Percentiles rank a stretch among this genome's conserved stretches.
These are phyloP conservation scores for Carterocephalus palaemon DNA, from an alignment of 2,888 invertebrate genomes.

Conservation along the genomic window DNA sequence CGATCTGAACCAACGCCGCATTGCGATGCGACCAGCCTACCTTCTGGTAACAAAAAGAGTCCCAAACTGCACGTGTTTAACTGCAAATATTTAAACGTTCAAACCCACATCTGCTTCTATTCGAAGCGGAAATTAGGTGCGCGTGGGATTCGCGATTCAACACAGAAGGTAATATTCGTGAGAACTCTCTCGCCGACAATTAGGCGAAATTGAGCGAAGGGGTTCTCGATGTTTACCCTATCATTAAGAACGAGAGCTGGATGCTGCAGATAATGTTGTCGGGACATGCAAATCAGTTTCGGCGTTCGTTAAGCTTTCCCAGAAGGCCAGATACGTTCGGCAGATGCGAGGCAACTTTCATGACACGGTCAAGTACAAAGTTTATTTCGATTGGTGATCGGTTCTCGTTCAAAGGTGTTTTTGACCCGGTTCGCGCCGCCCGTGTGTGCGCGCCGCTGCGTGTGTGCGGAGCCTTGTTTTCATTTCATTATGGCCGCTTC, in stretches of 20 bases:
- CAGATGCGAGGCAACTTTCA: slow-evolving; percentile 66
- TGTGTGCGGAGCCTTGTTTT: slow-evolving; percentile 67
- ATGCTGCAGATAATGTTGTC: slow-evolving; percentile 61
- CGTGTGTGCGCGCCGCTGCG: slow-evolving; percentile 38
- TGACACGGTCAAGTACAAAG: slow-evolving; percentile 74
- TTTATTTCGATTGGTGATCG: slow-evolving; percentile 71
- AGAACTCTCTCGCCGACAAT: slow-evolving; percentile 70
- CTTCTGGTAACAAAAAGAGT: slow-evolving; percentile 53
- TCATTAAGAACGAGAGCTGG: slow-evolving; percentile 62
- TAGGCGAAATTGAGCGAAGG: slow-evolving; percentile 71
- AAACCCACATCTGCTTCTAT: slow-evolving; percentile 56
- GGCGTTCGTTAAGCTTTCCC: slow-evolving; percentile 72
- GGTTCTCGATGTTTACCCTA: slow-evolving; percentile 66
- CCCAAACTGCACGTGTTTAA: slow-evolving; percentile 50
- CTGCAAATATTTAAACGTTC: slow-evolving; percentile 54
- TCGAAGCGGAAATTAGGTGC: slow-evolving; percentile 55
- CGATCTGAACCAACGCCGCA: slow-evolving; percentile 63
- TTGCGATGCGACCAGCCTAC: slow-evolving; percentile 56
- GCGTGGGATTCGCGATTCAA: slow-evolving; percentile 70
- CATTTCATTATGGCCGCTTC: slow-evolving; percentile 72
- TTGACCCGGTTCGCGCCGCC: slow-evolving; percentile 70
- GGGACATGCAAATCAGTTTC: slow-evolving; percentile 75
- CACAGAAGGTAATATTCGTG: slow-evolving; percentile 71
- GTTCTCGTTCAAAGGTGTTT: slow-evolving; percentile 74
- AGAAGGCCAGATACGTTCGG: slow-evolving; percentile 74